A percentile compares a stretch with the other conserved stretches of the same genome.
These are phyloP conservation scores for Xestobium rufovillosum DNA, from an alignment of 2,888 invertebrate genomes.

Conservation along the genomic window DNA sequence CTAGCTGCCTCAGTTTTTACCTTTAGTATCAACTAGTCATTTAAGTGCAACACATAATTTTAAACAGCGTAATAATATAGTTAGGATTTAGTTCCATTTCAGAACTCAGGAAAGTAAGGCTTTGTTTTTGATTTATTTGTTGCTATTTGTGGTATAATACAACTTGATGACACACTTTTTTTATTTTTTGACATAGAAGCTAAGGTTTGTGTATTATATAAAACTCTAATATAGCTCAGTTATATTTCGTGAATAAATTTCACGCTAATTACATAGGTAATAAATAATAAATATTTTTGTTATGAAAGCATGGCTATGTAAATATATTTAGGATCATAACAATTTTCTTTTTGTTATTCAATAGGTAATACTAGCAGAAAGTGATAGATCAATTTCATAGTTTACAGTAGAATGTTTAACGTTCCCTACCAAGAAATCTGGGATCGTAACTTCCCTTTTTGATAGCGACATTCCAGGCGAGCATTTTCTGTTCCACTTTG, in stretches of 20 bases:
- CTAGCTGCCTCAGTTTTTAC: constrained; percentile 30
- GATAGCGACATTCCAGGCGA: too few species aligned
- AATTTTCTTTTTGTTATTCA: too few species aligned
- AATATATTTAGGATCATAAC: too few species aligned
- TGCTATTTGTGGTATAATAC: constrained; percentile 1
- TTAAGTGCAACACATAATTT: constrained; percentile 30
- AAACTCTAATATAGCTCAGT: background rate
- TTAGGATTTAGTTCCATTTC: constrained; percentile 21
- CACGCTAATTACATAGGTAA: constrained; percentile 18
- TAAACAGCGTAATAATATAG: constrained; percentile 15
- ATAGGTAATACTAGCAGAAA: too few species aligned
- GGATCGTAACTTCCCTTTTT: too few species aligned
- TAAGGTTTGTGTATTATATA: background rate
- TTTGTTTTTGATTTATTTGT: constrained; percentile 1
- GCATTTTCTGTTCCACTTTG: too few species aligned
- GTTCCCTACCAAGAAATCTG: too few species aligned
- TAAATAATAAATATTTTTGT: constrained; percentile 1
- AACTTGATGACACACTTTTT: constrained; percentile 1
- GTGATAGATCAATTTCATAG: too few species aligned
- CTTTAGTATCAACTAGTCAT: constrained; percentile 34
- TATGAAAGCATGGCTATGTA: too few species aligned
- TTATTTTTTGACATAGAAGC: background rate
- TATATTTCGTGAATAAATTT: constrained; percentile 22
- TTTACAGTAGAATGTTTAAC: too few species aligned
- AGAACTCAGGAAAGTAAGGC: background rate